Evolutionary conservation across 2,113 vertebrate species (phyloP).

Genomic region (Channa maculata): DNA sequence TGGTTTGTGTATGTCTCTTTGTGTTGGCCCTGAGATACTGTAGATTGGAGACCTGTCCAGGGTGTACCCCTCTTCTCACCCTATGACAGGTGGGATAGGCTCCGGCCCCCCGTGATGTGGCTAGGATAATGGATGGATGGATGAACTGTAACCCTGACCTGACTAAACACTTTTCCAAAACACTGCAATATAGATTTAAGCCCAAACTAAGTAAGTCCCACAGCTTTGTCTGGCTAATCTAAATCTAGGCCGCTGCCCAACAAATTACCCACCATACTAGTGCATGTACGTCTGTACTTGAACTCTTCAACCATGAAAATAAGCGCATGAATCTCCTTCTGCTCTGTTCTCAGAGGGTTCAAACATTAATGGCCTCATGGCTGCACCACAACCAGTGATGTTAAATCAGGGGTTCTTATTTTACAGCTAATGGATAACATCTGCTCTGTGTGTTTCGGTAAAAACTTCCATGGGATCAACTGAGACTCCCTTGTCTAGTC

Average conservation of each 20-base stretch:
- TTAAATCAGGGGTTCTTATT: constrained; percentile 33
- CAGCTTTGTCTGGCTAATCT: no score
- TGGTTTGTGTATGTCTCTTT: no score
- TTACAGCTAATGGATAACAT: constrained; percentile 58
- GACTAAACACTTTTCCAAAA: no score
- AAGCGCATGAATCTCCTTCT: constrained; percentile 12
- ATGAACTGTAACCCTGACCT: no score
- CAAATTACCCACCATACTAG: not conserved
- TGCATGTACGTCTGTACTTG: not conserved
- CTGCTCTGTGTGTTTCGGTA: constrained; percentile 43
- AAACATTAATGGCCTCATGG: constrained; percentile 46
- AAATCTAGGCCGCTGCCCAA: not conserved
- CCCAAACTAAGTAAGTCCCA: no score
- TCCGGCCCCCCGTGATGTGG: no score
- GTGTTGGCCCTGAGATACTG: no score
- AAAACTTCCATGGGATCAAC: constrained; percentile 48
- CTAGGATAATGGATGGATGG: no score
- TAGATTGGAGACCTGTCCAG: no score
- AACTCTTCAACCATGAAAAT: constrained; percentile 29
- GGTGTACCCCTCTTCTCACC: no score
- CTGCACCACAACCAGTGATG: constrained; percentile 6
- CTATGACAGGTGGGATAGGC: no score
- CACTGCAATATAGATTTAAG: no score
- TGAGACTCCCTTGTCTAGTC: constrained; percentile 60
- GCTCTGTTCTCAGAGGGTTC: constrained; percentile 15